phyloP scores from a whole-genome alignment of 35 echinoderm and acorn worm genomes.

The Lytechinus pictus region DNA sequence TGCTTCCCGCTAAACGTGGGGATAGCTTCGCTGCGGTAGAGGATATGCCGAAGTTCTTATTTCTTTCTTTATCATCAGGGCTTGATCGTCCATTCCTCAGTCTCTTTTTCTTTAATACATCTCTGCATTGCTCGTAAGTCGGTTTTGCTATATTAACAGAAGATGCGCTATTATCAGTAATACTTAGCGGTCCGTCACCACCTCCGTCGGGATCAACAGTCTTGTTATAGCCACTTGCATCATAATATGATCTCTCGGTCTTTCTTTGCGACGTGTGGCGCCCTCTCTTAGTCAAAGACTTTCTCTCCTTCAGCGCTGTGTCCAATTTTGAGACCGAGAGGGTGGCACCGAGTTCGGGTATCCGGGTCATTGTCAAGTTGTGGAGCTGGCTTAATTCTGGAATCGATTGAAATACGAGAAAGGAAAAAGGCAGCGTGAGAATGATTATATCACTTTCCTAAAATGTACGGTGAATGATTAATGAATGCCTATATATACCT shows the following conservation, averaged over 20 bases:
- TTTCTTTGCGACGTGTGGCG: background rate
- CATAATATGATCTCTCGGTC: background rate
- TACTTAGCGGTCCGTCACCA: background rate
- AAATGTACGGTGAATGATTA: too few species aligned
- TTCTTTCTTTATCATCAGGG: background rate
- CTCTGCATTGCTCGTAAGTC: background rate
- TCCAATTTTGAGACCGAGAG: background rate
- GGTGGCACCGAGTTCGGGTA: background rate
- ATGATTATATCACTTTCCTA: background rate
- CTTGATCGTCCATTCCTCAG: background rate
- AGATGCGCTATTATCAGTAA: background rate
- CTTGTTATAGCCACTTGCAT: background rate
- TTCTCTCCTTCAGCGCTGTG: background rate
- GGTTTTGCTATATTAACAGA: background rate
- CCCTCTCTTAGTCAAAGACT: background rate
- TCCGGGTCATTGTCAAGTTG: background rate
- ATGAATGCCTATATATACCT: too few species aligned
- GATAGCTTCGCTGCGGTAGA: background rate
- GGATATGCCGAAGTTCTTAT: background rate
- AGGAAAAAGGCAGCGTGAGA: background rate
- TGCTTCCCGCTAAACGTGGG: background rate
- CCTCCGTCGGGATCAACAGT: background rate
- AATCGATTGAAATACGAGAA: background rate
- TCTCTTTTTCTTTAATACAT: background rate
- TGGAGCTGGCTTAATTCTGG: background rate